These are phyloP conservation scores for Drosophila oshimai DNA, from an alignment of 1,140 invertebrate species.

Conservation along the genomic window DNA sequence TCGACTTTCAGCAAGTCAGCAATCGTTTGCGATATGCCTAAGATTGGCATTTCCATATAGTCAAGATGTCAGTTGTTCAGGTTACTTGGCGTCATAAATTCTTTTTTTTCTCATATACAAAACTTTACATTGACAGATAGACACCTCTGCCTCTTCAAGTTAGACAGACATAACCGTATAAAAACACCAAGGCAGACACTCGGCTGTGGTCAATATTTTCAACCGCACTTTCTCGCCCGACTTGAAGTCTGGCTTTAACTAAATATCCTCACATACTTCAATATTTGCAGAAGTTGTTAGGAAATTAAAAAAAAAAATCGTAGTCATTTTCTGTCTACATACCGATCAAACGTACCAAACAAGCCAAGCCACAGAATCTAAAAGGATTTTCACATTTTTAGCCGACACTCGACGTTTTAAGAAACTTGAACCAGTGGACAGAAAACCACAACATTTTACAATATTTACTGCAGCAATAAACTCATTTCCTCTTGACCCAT, in stretches of 20 bases:
- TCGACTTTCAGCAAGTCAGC: no score
- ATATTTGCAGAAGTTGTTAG: slow-evolving; percentile 10
- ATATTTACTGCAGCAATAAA: slow-evolving; percentile 69
- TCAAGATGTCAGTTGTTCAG: no score
- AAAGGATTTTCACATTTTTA: slow-evolving; percentile 64
- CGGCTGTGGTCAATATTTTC: slow-evolving; percentile 21
- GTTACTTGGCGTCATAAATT: no score
- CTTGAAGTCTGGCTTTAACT: not conserved
- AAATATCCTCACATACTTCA: slow-evolving; percentile 36
- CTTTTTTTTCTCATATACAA: no score
- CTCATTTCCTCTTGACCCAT: slow-evolving; percentile 61
- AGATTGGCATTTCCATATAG: no score
- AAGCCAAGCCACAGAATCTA: slow-evolving; percentile 58
- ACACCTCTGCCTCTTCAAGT: no score
- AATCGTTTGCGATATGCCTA: no score
- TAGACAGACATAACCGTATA: no score
- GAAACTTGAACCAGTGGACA: not conserved
- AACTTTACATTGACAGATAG: not conserved
- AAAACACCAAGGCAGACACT: not conserved
- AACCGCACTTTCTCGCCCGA: not conserved
- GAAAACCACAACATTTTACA: slow-evolving; percentile 46
- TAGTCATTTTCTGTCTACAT: slow-evolving; percentile 30
- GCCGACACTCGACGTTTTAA: slow-evolving; percentile 42
- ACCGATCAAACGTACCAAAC: slow-evolving; percentile 28
- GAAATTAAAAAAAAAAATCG: slow-evolving; percentile 44